Evolutionary conservation across 2,797 vertebrate genomes (phyloP), one percentile per base, ranked within the genome.

Genomic region (Clarias platycephalus): DNA sequence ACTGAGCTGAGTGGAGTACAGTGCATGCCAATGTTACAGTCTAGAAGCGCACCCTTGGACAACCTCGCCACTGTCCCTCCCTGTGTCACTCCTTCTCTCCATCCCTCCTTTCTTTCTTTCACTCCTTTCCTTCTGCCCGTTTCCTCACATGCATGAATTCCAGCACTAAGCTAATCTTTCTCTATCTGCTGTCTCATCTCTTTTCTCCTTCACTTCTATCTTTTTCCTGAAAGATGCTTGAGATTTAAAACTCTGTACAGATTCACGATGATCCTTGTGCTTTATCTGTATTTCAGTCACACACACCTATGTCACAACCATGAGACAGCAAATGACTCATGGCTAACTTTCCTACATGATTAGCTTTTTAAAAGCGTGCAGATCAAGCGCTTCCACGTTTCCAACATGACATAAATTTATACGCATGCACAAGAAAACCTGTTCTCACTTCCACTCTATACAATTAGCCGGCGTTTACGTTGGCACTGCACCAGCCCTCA

Each of bases 111-210:
- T 28, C 85, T 72, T 82, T 81, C 57, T 80, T 64, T 34, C 79
- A 62, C 77, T 28, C 49, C 26, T 49, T 37, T 68, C 34, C 81
- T 81, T 63, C 58, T 5, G 26, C 28, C 85, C 22, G 58, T 89
- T 76, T 90, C 89, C 91, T 90, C 90, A 57, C 67, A 86, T 58
- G 40, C 87, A 86, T 55, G 37, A 87, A 90, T 90, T 90, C 85
- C 82, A 90, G 86, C 88, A 91, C 87, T 90, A 91, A 89, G 88
- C 89, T 89, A 90, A 93, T 92, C 89, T 89, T n/a, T 79, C 78
- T 70, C 74, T 66, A 58, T 75, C 70, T 34, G 18, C 18, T 37
- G 26, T 12, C 26, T 34, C 20, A 24, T 34, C 88, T 91, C 75
- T 67, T 67, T 80, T 84, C 70, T 68, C 60, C 57, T 28, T 79